Evolutionary conservation across 2,113 vertebrate species (phyloP), one percentile per base, ranked within the genome.

Genomic region (Xenopus tropicalis): DNA sequence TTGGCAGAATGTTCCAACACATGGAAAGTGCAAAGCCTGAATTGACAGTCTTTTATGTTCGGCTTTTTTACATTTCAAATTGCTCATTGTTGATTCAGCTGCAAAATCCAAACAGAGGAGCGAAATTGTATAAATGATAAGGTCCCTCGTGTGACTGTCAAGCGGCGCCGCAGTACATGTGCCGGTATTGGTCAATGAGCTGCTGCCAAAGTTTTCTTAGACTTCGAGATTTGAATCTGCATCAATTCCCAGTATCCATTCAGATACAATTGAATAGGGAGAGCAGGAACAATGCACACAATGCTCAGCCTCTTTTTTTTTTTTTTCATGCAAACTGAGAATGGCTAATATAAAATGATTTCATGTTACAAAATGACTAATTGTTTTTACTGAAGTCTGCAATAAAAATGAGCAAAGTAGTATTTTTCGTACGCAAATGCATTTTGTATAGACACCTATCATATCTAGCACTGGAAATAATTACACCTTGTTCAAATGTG

Each of bases 21-120:
- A 68, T 22, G 44, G 70, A 77, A 66, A 72, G 77, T 58, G 61
- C 68, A 66, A 58, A 79, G 62, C 57, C 25, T 20, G 75, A 71
- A 78, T n/a, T 61, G 77, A 78, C 69, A 80, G 71, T 66, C 80
- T 82, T 80, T 73, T 61, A 81, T 83, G 80, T 74, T 72, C 23
- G 71, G 6, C 59, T 65, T 78, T 80, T 29, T 79, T 71, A n/a
- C n/a, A 24, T 74, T 84, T 81, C 59, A 80, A 79, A 77, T 54
- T 65, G 25, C 73, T 74, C 79, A 78, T 64, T 54, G 16, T 75
- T 75, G 44, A 75, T 75, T 75, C 78, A 72, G 61, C 69, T 80
- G n/a, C 61, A 69, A 80, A 84, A 85, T 73, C 70, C 81, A 78
- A 85, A 51, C 65, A 66, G 56, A 63, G 77, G 23, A 24, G 12